Evolutionary conservation across 2,888 invertebrate genomes (phyloP).

Genomic region (Neoaliturus tenellus): DNA sequence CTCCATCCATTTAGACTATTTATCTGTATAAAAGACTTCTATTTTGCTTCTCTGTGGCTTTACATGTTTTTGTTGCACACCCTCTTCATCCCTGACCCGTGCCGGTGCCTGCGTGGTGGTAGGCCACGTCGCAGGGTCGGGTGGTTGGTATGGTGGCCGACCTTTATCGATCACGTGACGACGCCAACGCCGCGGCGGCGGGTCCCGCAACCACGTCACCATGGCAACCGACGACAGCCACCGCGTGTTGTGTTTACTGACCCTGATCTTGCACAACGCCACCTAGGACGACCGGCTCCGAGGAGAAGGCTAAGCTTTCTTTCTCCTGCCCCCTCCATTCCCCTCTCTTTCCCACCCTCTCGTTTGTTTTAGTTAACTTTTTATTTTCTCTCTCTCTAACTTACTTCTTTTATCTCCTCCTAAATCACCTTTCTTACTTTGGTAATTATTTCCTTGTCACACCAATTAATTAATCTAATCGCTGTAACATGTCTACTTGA

Average conservation of each 20-base stretch:
- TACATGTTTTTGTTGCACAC: too few relatives aligned
- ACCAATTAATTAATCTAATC: too few relatives aligned
- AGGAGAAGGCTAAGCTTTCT: too few relatives aligned
- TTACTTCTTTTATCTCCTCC: too few relatives aligned
- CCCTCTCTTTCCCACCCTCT: not conserved
- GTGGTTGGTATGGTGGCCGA: not conserved
- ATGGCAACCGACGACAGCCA: not conserved
- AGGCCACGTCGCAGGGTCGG: not conserved
- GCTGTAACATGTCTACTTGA: too few relatives aligned
- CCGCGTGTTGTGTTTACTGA: not conserved
- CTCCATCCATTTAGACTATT: too few relatives aligned
- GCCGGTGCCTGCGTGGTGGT: not conserved
- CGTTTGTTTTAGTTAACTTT: too few relatives aligned
- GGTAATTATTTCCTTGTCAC: too few relatives aligned
- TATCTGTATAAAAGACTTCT: too few relatives aligned
- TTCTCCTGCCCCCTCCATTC: not conserved
- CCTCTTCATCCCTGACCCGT: too few relatives aligned
- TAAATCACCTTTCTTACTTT: too few relatives aligned
- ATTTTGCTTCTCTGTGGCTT: too few relatives aligned
- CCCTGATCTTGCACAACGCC: constrained; percentile 21
- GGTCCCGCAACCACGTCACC: not conserved
- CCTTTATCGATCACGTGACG: not conserved
- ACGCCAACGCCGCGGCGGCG: not conserved
- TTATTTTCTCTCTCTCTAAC: not conserved
- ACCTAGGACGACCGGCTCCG: not conserved